Percentiles rank a stretch among this genome's conserved stretches.
phyloP scores from a whole-genome alignment of 2,888 invertebrate species.

The Oeneis ivallda region DNA sequence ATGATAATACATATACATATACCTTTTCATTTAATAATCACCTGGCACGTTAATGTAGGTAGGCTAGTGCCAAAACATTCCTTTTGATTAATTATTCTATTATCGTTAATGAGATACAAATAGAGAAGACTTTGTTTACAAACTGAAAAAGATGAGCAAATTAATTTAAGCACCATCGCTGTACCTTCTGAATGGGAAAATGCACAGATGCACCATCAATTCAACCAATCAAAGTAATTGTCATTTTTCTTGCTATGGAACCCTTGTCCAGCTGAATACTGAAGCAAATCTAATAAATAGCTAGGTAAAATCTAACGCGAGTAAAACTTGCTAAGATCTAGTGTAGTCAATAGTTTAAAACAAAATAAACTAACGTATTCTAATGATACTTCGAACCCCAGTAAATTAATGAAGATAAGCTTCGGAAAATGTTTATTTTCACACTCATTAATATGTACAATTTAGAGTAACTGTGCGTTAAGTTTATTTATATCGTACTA shows the following conservation, averaged over 20 bases:
- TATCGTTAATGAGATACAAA: conserved; percentile 13
- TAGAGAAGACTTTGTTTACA: conserved; percentile 12
- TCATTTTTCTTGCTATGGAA: no score
- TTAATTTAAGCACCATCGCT: no score
- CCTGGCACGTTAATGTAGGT: conserved; percentile 15
- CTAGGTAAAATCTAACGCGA: background rate
- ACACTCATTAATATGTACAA: background rate
- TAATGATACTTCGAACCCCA: background rate
- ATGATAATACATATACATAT: background rate
- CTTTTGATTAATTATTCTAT: conserved; percentile 26
- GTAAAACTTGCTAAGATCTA: background rate
- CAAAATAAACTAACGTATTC: conserved; percentile 5
- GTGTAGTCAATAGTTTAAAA: background rate
- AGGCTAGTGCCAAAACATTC: conserved; percentile 16
- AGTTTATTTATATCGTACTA: conserved; percentile 5
- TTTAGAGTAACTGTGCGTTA: background rate
- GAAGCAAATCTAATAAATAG: background rate
- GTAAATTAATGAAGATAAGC: conserved; percentile 4
- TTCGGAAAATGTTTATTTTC: conserved; percentile 11
- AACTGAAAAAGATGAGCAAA: background rate
- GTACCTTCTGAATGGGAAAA: background rate
- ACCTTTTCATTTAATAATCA: conserved; percentile 8
- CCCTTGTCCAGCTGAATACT: background rate
- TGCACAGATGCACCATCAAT: background rate
- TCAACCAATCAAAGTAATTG: background rate